phyloP scores from a whole-genome alignment of 2,888 invertebrate species.

The Scrobipalpa costella region DNA sequence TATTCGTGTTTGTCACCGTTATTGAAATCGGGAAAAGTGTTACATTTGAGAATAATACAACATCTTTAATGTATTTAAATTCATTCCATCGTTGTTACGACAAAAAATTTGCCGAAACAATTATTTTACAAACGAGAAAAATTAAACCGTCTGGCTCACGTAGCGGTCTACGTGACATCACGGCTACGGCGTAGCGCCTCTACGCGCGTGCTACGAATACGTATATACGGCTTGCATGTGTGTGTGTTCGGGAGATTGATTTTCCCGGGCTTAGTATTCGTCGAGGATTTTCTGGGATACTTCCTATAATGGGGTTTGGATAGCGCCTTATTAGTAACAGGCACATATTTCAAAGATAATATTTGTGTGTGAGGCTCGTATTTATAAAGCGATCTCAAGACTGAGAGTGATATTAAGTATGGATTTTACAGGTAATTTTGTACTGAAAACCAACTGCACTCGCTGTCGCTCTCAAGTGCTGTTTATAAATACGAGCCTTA shows the following conservation, averaged over 20 bases:
- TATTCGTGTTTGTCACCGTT: too few species aligned
- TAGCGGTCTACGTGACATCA: slow-evolving; percentile 59
- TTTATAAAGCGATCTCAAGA: too few species aligned
- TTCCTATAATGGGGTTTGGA: slow-evolving; percentile 44
- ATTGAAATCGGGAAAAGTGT: too few species aligned
- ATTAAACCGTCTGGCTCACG: slow-evolving; percentile 22
- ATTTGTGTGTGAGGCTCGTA: too few species aligned
- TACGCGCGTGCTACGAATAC: slow-evolving; percentile 49
- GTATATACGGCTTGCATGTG: slow-evolving; percentile 29
- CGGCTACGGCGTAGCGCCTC: slow-evolving; percentile 41
- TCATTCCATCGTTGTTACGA: too few species aligned
- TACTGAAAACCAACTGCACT: too few species aligned
- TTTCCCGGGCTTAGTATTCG: slow-evolving; percentile 53
- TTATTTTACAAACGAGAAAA: slow-evolving; percentile 18
- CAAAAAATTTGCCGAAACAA: slow-evolving; percentile 17
- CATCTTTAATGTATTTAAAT: too few species aligned
- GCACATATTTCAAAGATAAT: not conserved
- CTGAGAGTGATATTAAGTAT: too few species aligned
- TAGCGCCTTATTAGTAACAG: slow-evolving; percentile 26
- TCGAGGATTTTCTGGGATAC: slow-evolving; percentile 43
- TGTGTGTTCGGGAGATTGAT: slow-evolving; percentile 47
- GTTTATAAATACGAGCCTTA: too few species aligned
- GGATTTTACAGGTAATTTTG: too few species aligned
- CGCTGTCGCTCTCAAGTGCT: too few species aligned
- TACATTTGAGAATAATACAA: too few species aligned